Conservation (phyloP, 2,797 vertebrate genomes). For the Molossus alvarezi region DNA sequence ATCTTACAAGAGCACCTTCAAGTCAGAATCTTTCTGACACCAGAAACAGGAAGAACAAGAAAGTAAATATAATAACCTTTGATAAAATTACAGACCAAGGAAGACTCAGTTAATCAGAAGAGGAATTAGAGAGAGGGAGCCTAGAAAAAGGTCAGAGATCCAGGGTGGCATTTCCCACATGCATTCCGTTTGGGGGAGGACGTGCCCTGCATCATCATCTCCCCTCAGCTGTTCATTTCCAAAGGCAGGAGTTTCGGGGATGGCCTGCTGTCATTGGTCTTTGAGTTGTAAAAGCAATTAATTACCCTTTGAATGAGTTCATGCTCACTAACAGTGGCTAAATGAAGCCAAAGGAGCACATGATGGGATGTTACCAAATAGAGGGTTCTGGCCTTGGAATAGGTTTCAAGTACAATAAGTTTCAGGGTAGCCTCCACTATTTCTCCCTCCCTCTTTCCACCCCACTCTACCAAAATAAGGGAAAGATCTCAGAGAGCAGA, state of each 20-base stretch:
- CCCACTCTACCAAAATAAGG: background rate
- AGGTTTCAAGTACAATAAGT: background rate
- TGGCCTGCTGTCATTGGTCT: background rate
- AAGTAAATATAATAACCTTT: background rate
- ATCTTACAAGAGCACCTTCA: background rate
- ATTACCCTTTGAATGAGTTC: background rate
- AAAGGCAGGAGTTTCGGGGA: constrained; percentile 12
- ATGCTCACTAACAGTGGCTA: background rate
- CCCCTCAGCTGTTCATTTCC: background rate
- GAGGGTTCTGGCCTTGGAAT: background rate
- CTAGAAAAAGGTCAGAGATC: constrained; percentile 2
- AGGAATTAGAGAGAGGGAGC: background rate
- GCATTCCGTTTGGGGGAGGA: background rate
- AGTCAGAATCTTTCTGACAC: constrained; percentile 28
- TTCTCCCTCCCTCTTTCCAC: background rate
- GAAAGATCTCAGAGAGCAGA: background rate
- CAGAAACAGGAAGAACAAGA: background rate
- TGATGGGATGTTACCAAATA: background rate
- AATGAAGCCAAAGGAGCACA: background rate
- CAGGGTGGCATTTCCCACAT: background rate
- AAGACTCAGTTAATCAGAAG: constrained; percentile 40
- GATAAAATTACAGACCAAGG: background rate
- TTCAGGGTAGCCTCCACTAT: background rate
- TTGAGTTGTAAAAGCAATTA: background rate
- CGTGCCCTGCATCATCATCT: background rate